Evolutionary conservation across 2,113 vertebrate genomes (phyloP), one percentile per base, ranked within the genome.

Genomic region (Struthidea cinerea): DNA sequence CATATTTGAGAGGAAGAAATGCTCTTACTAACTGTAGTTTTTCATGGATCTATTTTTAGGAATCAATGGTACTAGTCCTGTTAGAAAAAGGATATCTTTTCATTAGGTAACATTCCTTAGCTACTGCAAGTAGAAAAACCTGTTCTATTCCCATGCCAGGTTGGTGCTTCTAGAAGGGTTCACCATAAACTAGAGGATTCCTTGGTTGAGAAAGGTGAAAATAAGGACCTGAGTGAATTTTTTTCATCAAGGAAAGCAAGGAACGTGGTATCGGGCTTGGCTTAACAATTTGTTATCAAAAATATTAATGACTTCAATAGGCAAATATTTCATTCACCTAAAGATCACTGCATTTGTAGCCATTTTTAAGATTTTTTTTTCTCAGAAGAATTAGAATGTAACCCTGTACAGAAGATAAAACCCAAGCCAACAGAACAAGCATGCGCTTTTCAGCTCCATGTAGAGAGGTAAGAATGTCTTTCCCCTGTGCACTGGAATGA

Each of bases 391-490:
- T 35, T 52, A 68, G 6, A 73, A 41, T 24, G 13, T 32, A 41
- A 11, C 5, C 9, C 22, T 60, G 4, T 39, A 28, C 8, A 75
- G 16, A 71, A 42, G 4, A 28, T 17, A 67, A 53, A 59, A 49
- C 6, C 11, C 41, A 82, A 78, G 10, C 10, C 10, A 64, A 19
- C 6, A 52, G 39, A 78, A 50, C 3, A 49, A 11, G 26, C 12
- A 10, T 5, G 9, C 0, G 0, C 7, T 47, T 89, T 73, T 80
- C 50, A 65, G 32, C 7, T 83, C 11, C 9, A 8, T 44, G 4
- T 6, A 49, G 19, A 64, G 14, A 49, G 3, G 4, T 32, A 44
- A 52, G 4, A 56, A 37, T 37, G 6, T 39, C 41, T 61, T 68
- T 71, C 23, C 4, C 23, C 14, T 49, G 27, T 52, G 28, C 14